Base-by-base conservation (phyloP, 2,113 vertebrate species). In the Carassius gibelio region DNA sequence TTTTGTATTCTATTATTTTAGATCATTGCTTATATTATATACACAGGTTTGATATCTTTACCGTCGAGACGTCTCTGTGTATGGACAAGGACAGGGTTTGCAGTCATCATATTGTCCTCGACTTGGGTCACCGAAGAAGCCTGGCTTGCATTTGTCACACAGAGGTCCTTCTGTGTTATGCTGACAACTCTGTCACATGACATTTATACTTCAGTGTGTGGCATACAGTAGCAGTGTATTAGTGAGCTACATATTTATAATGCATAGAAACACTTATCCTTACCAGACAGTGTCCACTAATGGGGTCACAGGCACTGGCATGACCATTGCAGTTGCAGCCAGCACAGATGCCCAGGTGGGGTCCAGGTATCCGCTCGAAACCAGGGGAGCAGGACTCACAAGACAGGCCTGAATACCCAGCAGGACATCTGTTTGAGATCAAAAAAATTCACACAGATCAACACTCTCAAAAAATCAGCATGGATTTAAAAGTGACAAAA, bases 131-230 rank as follows among this genome's bases (percentile, higher is more conserved):
- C 98, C 98, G 0, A 99, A 99, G 94, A 96, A 99, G 4, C 98
- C 97, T 0, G 95, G 82, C 4, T 95, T 96, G 92, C 98, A 99
- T 57, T 96, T 97, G 87, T 99, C 93, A 1, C 98, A 99, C 90
- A 96, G 96, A 0, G 97, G 94, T 0, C 98, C 98, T 86, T 99
- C 98, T 0, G 98, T 99, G 94, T 99, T 97, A 93, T 99, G 97
- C 90, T 97, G 97, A 91, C 98, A 99, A 87, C 96, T 99, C 98
- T 99, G 92, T 64, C 9, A 62, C 34, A 62, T 36, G 80, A 71
- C 80, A 81, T 81, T 55, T 15, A 2, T 23, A 21, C 52, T n/a
- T 71, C 15, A 26, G n/a, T 30, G 26, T 55, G 30, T 36, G 72
- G 15, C 15, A 0, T 36, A 77, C n/a, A 64, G n/a, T 45, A 19